These are phyloP conservation scores for Metallyticus violacea DNA, from an alignment of 2,888 invertebrate genomes.

Conservation along the genomic window DNA sequence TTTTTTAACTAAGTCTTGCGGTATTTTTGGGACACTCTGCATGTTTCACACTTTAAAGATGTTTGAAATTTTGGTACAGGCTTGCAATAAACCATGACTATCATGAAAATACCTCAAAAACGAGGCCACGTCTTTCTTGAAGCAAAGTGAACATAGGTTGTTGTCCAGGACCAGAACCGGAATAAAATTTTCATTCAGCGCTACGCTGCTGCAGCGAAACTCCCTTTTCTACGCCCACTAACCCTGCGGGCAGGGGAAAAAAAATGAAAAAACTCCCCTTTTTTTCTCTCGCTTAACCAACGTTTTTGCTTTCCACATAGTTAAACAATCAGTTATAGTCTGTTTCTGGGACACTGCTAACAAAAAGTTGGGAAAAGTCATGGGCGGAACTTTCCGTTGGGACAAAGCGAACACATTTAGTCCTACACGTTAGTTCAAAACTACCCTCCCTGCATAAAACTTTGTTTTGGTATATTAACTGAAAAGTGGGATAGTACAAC, in stretches of 20 bases:
- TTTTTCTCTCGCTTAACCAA: background rate
- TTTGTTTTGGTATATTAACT: background rate
- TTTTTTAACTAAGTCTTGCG: no score
- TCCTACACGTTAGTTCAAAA: background rate
- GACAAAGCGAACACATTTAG: background rate
- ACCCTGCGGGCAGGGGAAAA: background rate
- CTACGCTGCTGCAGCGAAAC: background rate
- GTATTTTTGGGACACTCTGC: no score
- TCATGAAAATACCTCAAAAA: no score
- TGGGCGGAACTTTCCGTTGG: background rate
- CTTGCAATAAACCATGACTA: no score
- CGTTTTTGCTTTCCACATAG: background rate
- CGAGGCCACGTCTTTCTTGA: no score
- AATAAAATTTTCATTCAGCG: background rate
- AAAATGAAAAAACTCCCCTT: background rate
- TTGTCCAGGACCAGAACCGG: background rate
- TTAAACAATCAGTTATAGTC: background rate
- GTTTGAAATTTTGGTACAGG: no score
- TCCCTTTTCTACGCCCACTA: background rate
- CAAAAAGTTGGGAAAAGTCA: background rate
- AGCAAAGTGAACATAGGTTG: background rate
- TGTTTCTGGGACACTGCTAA: background rate
- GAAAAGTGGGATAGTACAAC: background rate
- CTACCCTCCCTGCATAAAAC: background rate
- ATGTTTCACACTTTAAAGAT: no score